Evolutionary conservation across 2,113 vertebrate genomes (phyloP), one percentile per base, ranked within the genome.

Genomic region (Anas platyrhynchos): DNA sequence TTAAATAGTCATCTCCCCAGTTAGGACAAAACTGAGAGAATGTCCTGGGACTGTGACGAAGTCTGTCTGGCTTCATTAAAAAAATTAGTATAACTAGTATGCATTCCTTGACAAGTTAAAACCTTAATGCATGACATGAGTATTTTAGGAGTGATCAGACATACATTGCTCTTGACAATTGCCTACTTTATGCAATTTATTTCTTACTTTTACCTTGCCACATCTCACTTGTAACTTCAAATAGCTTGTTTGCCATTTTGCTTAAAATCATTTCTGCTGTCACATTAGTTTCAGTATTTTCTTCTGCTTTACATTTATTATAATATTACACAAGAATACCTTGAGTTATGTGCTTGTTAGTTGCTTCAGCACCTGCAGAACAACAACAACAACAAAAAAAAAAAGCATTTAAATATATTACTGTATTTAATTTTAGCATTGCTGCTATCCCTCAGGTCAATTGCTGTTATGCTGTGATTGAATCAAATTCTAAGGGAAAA

Each of bases 401-500:
- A 22, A 23, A 88, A 88, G 1, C 12, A 43, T 81, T 73, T 80
- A 44, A 56, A 81, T 80, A 36, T 58, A 55, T 79, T 90, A 55
- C 27, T 73, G 32, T 55, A 72, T 32, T 87, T 85, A 89, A 93
- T 89, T 91, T 84, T 63, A 54, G 2, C 36, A 44, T 71, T 16
- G 43, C 41, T 73, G 21, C 13, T 93, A n/a, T 87, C 71, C 68
- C 76, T 48, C 14, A 92, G 73, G 75, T 83, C 46, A 84, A 72
- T 81, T 95, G 36, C 72, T 96, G 32, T 86, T 88, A 78, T 73
- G 31, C 41, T 87, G 25, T 73, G 66, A 58, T 86, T 72, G 71
- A 97, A 67, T 90, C 43, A 88, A 78, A 61, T 88, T 93, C 21
- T 93, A 48, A 68, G 21, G 43, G 46, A 85, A 66, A 81, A 52